phyloP scores from a whole-genome alignment of 2,888 invertebrate species.

The Heliconius ethilla region DNA sequence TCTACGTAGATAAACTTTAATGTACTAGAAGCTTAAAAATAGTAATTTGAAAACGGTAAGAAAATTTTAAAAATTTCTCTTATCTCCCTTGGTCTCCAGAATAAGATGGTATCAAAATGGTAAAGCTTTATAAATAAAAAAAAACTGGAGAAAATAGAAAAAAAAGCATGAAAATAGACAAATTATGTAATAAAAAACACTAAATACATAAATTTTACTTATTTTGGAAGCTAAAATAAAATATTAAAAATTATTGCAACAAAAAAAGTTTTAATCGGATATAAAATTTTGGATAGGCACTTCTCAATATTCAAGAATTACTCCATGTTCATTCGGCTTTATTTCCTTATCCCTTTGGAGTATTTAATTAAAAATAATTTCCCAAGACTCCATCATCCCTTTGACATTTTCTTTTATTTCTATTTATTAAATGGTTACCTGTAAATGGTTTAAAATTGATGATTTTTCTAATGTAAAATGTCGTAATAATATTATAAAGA shows the following conservation, averaged over 20 bases:
- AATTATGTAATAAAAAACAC: no score
- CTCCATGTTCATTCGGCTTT: background rate
- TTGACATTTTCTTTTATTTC: slow-evolving; percentile 3
- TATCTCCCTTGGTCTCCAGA: background rate
- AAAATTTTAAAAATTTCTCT: no score
- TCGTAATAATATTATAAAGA: background rate
- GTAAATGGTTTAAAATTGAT: background rate
- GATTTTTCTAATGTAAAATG: background rate
- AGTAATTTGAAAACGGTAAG: no score
- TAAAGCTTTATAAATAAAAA: no score
- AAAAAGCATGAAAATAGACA: no score
- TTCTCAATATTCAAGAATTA: background rate
- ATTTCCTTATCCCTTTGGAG: background rate
- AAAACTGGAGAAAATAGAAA: no score
- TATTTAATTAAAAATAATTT: slow-evolving; percentile 12
- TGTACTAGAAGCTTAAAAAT: background rate
- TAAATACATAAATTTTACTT: background rate
- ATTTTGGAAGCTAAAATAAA: background rate
- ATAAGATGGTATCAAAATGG: background rate
- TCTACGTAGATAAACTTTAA: background rate
- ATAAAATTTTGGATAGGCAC: background rate
- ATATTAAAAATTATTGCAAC: background rate
- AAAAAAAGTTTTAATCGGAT: background rate
- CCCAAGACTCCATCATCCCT: slow-evolving; percentile 1
- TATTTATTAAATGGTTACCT: background rate